Evolutionary conservation across 2,797 vertebrate genomes (phyloP).

Genomic region (Enteromius unitaeniatus): DNA sequence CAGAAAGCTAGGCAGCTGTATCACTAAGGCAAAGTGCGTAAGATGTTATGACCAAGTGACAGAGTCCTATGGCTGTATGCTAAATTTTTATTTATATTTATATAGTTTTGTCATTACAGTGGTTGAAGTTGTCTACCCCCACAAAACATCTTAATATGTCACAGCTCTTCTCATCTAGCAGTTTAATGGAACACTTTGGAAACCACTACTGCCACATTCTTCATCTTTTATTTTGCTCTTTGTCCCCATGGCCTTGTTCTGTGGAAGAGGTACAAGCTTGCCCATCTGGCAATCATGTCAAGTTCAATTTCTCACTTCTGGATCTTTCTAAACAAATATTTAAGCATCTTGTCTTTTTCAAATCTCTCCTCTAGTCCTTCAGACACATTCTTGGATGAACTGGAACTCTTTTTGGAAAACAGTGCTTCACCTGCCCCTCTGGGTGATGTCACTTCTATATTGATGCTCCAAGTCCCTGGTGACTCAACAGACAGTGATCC

Average conservation of each 20-base stretch:
- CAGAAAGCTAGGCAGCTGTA: not conserved
- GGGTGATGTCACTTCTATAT: not conserved
- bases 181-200: not conserved
- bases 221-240: not conserved
- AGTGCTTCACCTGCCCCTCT: not conserved
- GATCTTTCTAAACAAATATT: not conserved
- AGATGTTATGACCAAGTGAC: not conserved
- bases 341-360: not conserved
- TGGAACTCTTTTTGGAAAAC: conserved; percentile 5
- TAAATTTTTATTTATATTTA: not conserved
- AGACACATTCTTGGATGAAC: conserved; percentile 10
- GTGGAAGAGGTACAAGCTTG: not conserved
- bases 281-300: not conserved
- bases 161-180: not conserved
- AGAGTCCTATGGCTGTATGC: not conserved
- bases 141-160: not conserved
- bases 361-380: not conserved
- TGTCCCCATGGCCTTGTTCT: not conserved
- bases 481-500: conserved; percentile 18
- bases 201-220: not conserved
- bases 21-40: not conserved
- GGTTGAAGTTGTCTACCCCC: not conserved
- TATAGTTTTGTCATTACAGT: not conserved
- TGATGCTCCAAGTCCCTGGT: not conserved
- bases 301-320: not conserved